These are phyloP conservation scores for Meteorus sp. DNA, from an alignment of 1,140 invertebrate species.

Conservation along the genomic window DNA sequence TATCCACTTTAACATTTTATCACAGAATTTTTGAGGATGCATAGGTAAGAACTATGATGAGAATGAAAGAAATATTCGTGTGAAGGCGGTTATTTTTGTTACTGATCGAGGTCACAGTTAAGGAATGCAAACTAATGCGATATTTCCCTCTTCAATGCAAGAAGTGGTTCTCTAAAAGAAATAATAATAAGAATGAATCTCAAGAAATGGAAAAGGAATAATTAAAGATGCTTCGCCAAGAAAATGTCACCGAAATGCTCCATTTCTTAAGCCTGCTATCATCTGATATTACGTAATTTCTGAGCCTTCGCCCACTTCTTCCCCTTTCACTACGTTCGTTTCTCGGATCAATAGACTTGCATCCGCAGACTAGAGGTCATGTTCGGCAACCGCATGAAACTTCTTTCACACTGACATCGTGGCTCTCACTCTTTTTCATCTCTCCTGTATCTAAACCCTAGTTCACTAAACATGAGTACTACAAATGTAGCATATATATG, in stretches of 20 bases:
- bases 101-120: too few relatives aligned
- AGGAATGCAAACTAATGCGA: too few relatives aligned
- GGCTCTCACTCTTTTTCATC: background rate
- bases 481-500: background rate
- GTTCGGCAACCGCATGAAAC: conserved; percentile 9
- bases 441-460: background rate
- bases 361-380: conserved; percentile 15
- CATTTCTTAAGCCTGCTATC: conserved; percentile 18
- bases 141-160: too few relatives aligned
- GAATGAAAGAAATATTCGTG: too few relatives aligned
- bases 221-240: background rate
- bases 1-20: too few relatives aligned
- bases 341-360: conserved; percentile 41
- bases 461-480: background rate
- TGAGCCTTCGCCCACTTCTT: conserved; percentile 40
- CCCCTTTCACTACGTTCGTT: conserved; percentile 33
- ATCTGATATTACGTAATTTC: conserved; percentile 25
- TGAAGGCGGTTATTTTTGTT: too few relatives aligned
- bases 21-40: too few relatives aligned
- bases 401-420: background rate
- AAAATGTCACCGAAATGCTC: conserved; percentile 33
- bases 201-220: background rate
- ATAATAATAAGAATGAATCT: background rate
- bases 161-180: background rate
- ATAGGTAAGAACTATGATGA: too few relatives aligned